Base-by-base conservation (phyloP, 2,797 vertebrate genomes). In the Rhynchonycteris naso region DNA sequence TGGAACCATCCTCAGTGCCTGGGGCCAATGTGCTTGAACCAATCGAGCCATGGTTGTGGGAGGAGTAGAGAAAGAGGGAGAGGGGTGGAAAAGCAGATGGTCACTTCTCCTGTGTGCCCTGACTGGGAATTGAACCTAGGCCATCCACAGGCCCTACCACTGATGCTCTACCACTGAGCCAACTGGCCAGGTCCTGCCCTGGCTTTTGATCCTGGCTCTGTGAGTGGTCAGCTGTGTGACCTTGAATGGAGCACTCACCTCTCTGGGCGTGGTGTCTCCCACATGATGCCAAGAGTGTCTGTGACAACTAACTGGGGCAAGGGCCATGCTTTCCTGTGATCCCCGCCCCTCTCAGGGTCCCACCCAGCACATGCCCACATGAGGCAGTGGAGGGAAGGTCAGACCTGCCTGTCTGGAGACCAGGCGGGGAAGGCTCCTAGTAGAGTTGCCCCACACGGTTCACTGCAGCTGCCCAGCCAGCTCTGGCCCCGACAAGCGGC, bases 291-390 rank as follows among this genome's bases (percentile, higher is more conserved):
- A 4, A 1, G 13, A 1, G 28, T n/a, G n/a, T 61, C 68, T 54
- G 38, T n/a, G 76, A 33, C 63, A 52, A 1, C 47, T 0, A 13
- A 1, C 22, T 24, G 15, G 35, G 72, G 28, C 43, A 7, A 12
- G 2, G 35, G 59, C 30, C n/a, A 4, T 15, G 4, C 52, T 71
- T 16, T 19, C 28, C 58, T 58, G 5, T 33, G 22, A 8, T 2
- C 78, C 30, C n/a, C 33, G 47, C 50, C n/a, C 21, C 5, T 18
- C 75, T 47, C 7, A 2, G 81, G 26, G 56, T 5, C 50, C 50
- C 30, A 1, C 50, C 50, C 30, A 1, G 75, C 59, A 2, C 1
- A 24, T 0, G 2, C n/a, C 12, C 4, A 1, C 1, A 0, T 2
- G 7, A 19, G 54, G 24, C n/a, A 5, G 28, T 33, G 35, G 56